A percentile compares a stretch with the other conserved stretches of the same genome.
Evolutionary conservation across 2,888 invertebrate genomes (phyloP).

Genomic region (Gonocerus acuteangulatus): DNA sequence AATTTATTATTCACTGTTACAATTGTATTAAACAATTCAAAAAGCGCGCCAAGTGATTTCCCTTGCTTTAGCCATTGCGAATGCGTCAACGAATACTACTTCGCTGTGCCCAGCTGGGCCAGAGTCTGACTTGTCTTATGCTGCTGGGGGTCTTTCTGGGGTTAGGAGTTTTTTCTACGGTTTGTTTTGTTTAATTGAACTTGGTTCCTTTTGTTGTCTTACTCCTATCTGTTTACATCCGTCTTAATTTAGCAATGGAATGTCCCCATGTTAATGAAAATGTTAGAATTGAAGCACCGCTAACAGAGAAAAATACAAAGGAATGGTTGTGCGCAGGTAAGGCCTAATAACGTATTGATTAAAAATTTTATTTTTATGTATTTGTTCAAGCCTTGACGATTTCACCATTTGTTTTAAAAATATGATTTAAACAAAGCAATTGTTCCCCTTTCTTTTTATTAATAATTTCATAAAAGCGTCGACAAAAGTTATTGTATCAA

Average conservation of each 20-base stretch:
- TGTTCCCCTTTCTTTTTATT: too few relatives aligned
- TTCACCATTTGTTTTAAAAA: too few relatives aligned
- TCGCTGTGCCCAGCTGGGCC: not conserved
- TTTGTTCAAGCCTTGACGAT: too few relatives aligned
- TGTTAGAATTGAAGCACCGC: constrained; percentile 52
- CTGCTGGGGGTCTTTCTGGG: constrained; percentile 3
- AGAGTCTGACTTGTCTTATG: constrained; percentile 11
- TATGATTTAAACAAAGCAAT: too few relatives aligned
- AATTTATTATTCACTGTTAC: too few relatives aligned
- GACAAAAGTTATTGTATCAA: too few relatives aligned
- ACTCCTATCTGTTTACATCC: not conserved
- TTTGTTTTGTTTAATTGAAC: not conserved
- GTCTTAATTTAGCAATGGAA: constrained; percentile 49
- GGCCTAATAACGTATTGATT: constrained; percentile 35
- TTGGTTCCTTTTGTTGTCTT: not conserved
- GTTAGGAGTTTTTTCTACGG: constrained; percentile 2
- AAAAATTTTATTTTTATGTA: constrained; percentile 18
- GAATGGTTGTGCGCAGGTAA: constrained; percentile 59
- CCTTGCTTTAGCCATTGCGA: constrained; percentile 10
- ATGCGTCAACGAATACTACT: constrained; percentile 13
- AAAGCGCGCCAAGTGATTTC: constrained; percentile 24
- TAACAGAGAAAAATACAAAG: constrained; percentile 53
- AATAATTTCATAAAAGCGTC: too few relatives aligned
- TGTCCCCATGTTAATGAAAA: constrained; percentile 61
- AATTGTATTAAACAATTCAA: constrained; percentile 10